A percentile compares a stretch with the other conserved stretches of the same genome.
Evolutionary conservation across 2,797 vertebrate genomes (phyloP).

Genomic region (Sebastes umbrosus): DNA sequence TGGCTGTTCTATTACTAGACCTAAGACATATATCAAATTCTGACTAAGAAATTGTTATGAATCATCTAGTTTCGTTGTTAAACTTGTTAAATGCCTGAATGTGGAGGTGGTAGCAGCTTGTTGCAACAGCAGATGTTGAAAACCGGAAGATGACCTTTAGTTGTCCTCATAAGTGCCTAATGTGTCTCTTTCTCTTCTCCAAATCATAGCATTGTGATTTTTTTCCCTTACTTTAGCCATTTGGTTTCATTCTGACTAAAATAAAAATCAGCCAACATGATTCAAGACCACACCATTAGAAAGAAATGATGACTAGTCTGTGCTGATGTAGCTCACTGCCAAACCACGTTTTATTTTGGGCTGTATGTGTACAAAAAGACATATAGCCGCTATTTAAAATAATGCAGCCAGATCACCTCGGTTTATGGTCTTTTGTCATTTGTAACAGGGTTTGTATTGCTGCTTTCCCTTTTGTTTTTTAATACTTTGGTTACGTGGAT

Average conservation of each 20-base stretch:
- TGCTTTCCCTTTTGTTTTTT: neutral
- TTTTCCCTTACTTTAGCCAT: neutral
- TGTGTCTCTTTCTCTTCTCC: neutral
- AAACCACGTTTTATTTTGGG: neutral
- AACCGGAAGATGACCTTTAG: neutral
- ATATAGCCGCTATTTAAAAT: neutral
- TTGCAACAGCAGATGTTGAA: neutral
- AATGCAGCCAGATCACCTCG: neutral
- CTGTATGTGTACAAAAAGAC: neutral
- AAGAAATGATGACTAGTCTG: neutral
- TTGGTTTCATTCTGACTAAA: neutral
- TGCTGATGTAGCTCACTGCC: neutral
- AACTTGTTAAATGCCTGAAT: neutral
- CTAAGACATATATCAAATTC: neutral
- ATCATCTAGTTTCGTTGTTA: neutral
- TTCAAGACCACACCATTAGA: neutral
- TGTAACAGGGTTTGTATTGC: neutral
- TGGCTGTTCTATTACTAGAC: neutral
- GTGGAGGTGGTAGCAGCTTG: neutral
- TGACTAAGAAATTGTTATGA: neutral
- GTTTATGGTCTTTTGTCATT: neutral
- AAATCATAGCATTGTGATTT: neutral
- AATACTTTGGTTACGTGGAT: neutral
- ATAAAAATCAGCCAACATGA: neutral
- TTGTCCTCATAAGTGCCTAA: neutral